A percentile compares a stretch with the other conserved stretches of the same genome.
phyloP scores from a whole-genome alignment of 2,113 vertebrate genomes.

The Pandion haliaetus region DNA sequence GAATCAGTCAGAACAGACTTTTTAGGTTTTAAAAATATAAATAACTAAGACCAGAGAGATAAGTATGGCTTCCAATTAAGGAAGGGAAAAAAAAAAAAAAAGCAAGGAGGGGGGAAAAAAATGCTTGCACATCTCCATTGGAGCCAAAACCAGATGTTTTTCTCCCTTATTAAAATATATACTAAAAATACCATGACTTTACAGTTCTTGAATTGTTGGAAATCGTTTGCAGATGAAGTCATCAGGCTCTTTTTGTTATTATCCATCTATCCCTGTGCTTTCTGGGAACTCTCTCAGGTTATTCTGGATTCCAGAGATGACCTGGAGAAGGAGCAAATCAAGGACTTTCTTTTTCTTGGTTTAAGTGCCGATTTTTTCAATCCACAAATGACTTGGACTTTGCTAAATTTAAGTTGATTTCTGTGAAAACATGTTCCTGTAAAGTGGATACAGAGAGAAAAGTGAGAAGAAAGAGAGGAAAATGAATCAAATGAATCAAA shows the following conservation, averaged over 20 bases:
- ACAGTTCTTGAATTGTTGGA: conserved; percentile 54
- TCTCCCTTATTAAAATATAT: conserved; percentile 51
- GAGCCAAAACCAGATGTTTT: conserved; percentile 53
- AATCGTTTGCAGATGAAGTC: conserved; percentile 61
- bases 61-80: conserved; percentile 8
- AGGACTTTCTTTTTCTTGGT: neutral
- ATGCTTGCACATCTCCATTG: neutral
- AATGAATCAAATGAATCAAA: neutral
- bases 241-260: conserved; percentile 47
- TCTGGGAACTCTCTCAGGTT: conserved; percentile 25
- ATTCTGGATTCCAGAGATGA: neutral
- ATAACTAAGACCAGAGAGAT: conserved; percentile 13
- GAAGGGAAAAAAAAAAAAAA: neutral
- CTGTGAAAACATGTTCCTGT: neutral
- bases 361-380: conserved; percentile 7
- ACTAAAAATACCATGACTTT: conserved; percentile 58
- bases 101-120: no score
- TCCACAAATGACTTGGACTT: neutral
- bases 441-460: neutral
- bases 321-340: neutral
- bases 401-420: neutral
- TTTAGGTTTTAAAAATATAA: neutral
- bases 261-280: conserved; percentile 20
- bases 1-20: neutral
- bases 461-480: neutral